These are phyloP conservation scores for Conopomorpha cramerella DNA, from an alignment of 1,140 invertebrate species.

Conservation along the genomic window DNA sequence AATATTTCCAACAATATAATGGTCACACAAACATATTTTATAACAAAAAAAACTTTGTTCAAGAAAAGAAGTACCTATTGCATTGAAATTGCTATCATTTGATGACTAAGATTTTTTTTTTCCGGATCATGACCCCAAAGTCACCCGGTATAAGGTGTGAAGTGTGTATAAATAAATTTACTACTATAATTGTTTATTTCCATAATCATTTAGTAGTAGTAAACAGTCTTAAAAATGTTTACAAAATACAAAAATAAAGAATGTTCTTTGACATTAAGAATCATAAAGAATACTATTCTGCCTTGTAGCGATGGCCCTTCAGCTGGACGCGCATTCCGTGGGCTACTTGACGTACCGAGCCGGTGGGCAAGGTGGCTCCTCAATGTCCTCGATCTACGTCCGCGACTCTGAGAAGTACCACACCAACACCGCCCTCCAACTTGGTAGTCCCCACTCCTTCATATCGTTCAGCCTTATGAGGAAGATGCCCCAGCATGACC, in stretches of 20 bases:
- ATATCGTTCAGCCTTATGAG: constrained; percentile 75
- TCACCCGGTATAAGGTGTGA: too few relatives aligned
- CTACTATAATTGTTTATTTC: constrained; percentile 1
- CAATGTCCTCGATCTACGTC: constrained; percentile 79
- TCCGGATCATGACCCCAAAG: too few relatives aligned
- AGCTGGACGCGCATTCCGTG: constrained; percentile 82
- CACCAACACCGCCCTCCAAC: constrained; percentile 70
- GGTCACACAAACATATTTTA: too few relatives aligned
- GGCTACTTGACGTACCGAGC: constrained; percentile 86
- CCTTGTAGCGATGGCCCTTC: constrained; percentile 76
- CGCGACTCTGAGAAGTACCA: constrained; percentile 72
- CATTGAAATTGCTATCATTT: too few relatives aligned
- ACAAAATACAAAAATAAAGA: constrained; percentile 1
- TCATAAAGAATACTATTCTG: too few relatives aligned
- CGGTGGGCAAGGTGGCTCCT: constrained; percentile 65
- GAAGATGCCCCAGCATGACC: constrained; percentile 77
- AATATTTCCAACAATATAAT: too few relatives aligned
- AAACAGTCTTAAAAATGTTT: constrained; percentile 1
- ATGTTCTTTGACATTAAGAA: constrained; percentile 5
- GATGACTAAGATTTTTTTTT: too few relatives aligned
- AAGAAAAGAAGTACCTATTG: too few relatives aligned
- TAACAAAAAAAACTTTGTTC: too few relatives aligned
- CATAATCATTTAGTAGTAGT: constrained; percentile 2
- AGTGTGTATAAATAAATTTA: too few relatives aligned
- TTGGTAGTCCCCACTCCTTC: constrained; percentile 82